A percentile compares a stretch with the other conserved stretches of the same genome.
phyloP scores from a whole-genome alignment of 1,140 invertebrate species.

The Acyrthosiphon pisum region DNA sequence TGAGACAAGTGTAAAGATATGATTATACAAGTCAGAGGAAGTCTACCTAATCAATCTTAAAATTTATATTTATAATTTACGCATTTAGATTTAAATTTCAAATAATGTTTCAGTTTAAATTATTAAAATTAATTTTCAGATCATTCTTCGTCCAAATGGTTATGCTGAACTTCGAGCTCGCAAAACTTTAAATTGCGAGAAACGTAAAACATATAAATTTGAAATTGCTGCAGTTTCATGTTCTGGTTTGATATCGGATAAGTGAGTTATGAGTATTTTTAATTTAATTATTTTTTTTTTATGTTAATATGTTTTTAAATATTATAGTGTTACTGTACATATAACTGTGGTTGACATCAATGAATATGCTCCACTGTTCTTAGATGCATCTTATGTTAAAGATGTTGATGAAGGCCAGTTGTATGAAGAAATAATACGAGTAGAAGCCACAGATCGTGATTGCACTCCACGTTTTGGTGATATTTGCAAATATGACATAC shows the following conservation, averaged over 20 bases:
- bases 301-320: slow-evolving; percentile 63
- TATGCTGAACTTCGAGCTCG: slow-evolving; percentile 76
- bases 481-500: slow-evolving; percentile 95
- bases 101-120: background rate
- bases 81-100: background rate
- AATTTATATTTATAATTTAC: background rate
- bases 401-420: slow-evolving; percentile 90
- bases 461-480: slow-evolving; percentile 91
- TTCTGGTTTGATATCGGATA: slow-evolving; percentile 81
- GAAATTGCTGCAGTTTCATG: slow-evolving; percentile 92
- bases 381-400: slow-evolving; percentile 86
- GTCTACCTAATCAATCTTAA: too few relatives aligned
- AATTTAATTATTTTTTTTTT: background rate
- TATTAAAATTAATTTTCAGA: slow-evolving; percentile 62
- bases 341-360: slow-evolving; percentile 96
- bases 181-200: slow-evolving; percentile 89
- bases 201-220: slow-evolving; percentile 93
- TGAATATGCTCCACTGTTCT: slow-evolving; percentile 88
- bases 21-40: too few relatives aligned
- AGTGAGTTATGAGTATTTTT: slow-evolving; percentile 68
- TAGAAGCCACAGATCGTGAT: slow-evolving; percentile 89
- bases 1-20: too few relatives aligned
- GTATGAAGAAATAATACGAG: slow-evolving; percentile 87
- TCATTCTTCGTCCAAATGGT: slow-evolving; percentile 67
- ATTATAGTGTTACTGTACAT: slow-evolving; percentile 86